A percentile compares a stretch with the other conserved stretches of the same genome.
Evolutionary conservation across 2,888 invertebrate genomes (phyloP).

Genomic region (Drosophila anceps): DNA sequence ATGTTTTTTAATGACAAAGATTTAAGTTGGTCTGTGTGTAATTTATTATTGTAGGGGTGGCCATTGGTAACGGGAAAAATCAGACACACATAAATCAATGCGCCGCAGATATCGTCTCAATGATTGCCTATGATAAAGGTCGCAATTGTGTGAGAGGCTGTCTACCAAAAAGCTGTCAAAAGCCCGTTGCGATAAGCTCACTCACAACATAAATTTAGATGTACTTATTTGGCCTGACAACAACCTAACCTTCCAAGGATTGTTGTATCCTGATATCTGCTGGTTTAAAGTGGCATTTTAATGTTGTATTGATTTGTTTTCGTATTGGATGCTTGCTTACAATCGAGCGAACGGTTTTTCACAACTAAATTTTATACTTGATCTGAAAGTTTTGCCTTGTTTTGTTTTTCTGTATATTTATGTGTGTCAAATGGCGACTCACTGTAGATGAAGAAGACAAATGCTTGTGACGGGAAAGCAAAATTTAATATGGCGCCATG

Average conservation of each 20-base stretch:
- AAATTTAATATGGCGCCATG: conserved; percentile 72
- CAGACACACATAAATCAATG: conserved; percentile 63
- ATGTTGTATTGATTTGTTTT: conserved; percentile 40
- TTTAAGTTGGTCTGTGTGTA: conserved; percentile 54
- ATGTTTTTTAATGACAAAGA: conserved; percentile 70
- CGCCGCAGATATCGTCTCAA: conserved; percentile 46
- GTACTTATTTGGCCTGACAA: conserved; percentile 49
- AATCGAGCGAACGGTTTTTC: conserved; percentile 26
- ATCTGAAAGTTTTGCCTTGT: conserved; percentile 10
- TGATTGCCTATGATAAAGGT: conserved; percentile 40
- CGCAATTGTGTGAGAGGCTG: conserved; percentile 31
- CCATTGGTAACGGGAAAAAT: conserved; percentile 48
- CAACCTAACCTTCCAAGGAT: conserved; percentile 8
- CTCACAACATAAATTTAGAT: conserved; percentile 35
- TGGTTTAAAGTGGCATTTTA: conserved; percentile 12
- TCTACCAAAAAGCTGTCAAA: conserved; percentile 69
- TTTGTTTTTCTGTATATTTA: conserved; percentile 53
- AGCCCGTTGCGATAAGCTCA: conserved; percentile 62
- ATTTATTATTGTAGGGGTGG: conserved; percentile 58
- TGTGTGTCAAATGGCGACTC: conserved; percentile 36
- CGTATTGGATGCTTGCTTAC: neutral
- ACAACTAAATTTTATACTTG: conserved; percentile 37
- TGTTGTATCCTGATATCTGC: neutral
- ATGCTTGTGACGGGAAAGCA: conserved; percentile 36
- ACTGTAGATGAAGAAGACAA: conserved; percentile 36